Base-by-base conservation (phyloP, 2,113 vertebrate genomes). In the Romanogobio albipinnatus region DNA sequence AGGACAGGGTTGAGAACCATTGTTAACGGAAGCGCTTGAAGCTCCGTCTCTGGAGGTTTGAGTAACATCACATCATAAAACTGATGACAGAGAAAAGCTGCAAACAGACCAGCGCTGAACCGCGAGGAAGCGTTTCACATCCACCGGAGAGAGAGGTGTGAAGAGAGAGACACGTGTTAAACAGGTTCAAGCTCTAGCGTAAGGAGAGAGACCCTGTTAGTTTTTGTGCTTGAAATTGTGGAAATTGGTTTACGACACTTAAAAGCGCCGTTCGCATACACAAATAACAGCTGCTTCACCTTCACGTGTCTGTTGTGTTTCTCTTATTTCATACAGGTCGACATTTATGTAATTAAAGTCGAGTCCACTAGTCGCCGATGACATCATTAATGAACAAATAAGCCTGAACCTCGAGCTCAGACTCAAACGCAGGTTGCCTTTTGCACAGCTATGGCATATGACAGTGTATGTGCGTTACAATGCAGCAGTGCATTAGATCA, bases 21-120 rank as follows among this genome's bases (percentile, higher is more conserved):
- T 29, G 29, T 29, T 29, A 29, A 2, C 29, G 29, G 1, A 61
- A 75, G 53, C 59, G 19, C 45, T 39, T 45, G 56, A 81, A 80
- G 73, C 45, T 73, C 47, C 2, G 22, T 78, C 84, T 86, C 76
- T 17, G 22, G 84, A 74, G 86, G 79, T 59, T 76, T 75, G 76
- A 81, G 74, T 81, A 39, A 56, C 64, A 59, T 86, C 81, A 70
- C 74, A 78, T 82, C 71, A 79, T 73, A 81, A 86, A 80, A 85
- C 75, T 51, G 58, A 82, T 68, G 73, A 86, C 64, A 56, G 76
- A 56, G 71, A 70, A 22, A 71, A 80, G 81, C 85, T 89, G 83
- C 59, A 78, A 15, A 82, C 29, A 47, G 76, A 77, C 83, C 71
- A 77, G 58, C 39, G 29, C 88, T 88, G 90, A 92, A 91, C 91